Evolutionary conservation across 2,888 invertebrate species (phyloP).

Genomic region (Schrankia costaestrigalis): DNA sequence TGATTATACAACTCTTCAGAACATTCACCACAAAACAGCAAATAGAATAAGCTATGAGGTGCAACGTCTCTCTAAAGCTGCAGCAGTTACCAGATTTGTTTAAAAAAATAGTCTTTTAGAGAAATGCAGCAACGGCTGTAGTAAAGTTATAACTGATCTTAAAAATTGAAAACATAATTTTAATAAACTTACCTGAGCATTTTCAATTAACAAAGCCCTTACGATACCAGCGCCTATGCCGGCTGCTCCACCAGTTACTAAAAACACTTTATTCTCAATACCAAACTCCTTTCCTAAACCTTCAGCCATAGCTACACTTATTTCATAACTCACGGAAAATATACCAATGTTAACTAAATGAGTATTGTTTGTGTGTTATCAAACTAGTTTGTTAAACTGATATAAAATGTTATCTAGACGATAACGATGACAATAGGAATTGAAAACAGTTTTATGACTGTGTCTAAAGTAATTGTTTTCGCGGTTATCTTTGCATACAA

Average conservation of each 20-base stretch:
- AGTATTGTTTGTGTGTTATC: conserved; percentile 20
- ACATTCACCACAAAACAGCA: no score
- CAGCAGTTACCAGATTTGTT: no score
- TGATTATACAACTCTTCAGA: no score
- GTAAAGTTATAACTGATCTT: background rate
- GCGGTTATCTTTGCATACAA: conserved; percentile 1
- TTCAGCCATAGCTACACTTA: conserved; percentile 24
- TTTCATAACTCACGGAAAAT: conserved; percentile 6
- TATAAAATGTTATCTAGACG: conserved; percentile 29
- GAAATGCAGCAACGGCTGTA: no score
- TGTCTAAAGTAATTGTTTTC: conserved; percentile 19
- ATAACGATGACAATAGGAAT: conserved; percentile 9
- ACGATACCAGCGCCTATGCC: conserved; percentile 65
- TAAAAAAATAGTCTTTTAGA: no score
- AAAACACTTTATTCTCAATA: conserved; percentile 60
- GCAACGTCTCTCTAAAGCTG: no score
- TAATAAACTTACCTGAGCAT: conserved; percentile 56
- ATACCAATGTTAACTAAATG: conserved; percentile 2
- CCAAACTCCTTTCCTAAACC: conserved; percentile 26
- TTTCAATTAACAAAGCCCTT: conserved; percentile 47
- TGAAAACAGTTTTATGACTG: conserved; percentile 18
- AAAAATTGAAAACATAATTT: background rate
- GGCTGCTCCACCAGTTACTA: conserved; percentile 68
- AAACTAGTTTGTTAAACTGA: conserved; percentile 23
- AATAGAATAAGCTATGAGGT: no score